These are phyloP conservation scores for Borostomias antarcticus DNA, from an alignment of 2,797 vertebrate species.

Conservation along the genomic window DNA sequence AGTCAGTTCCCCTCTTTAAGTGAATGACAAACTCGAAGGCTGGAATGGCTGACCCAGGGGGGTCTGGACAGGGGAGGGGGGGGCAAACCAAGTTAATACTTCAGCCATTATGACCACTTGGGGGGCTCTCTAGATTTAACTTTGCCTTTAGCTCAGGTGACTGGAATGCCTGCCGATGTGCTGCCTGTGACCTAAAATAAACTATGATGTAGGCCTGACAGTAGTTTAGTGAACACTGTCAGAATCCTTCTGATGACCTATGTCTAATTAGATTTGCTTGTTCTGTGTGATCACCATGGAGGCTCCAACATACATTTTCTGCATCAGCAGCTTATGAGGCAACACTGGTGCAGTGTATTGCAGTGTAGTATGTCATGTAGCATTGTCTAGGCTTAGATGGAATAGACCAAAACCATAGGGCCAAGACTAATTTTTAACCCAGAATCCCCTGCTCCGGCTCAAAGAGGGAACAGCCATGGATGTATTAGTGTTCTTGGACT, in stretches of 20 bases:
- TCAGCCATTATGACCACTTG: constrained; percentile 74
- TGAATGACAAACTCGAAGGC: constrained; percentile 39
- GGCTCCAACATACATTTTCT: constrained; percentile 21
- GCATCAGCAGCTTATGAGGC: constrained; percentile 26
- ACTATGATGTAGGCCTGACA: not conserved
- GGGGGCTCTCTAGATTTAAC: constrained; percentile 51
- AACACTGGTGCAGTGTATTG: constrained; percentile 37
- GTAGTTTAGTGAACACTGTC: not conserved
- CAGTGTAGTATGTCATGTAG: constrained; percentile 32
- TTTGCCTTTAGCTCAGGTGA: constrained; percentile 51
- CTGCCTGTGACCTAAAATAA: not conserved
- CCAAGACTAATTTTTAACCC: constrained; percentile 57
- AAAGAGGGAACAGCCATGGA: constrained; percentile 69
- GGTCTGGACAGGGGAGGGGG: constrained; percentile 9
- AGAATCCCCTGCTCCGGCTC: constrained; percentile 51
- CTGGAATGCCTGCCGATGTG: constrained; percentile 36
- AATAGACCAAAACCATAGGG: too few relatives aligned
- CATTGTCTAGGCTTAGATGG: constrained; percentile 15
- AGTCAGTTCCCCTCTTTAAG: constrained; percentile 27
- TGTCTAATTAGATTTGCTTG: constrained; percentile 11
- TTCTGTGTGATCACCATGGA: not conserved
- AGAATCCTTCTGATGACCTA: constrained; percentile 5
- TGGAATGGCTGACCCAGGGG: constrained; percentile 60
- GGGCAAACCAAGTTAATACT: constrained; percentile 67
- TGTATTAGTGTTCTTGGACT: constrained; percentile 77